Conservation (phyloP, 2,797 vertebrate genomes). For the Tapera naevia region DNA sequence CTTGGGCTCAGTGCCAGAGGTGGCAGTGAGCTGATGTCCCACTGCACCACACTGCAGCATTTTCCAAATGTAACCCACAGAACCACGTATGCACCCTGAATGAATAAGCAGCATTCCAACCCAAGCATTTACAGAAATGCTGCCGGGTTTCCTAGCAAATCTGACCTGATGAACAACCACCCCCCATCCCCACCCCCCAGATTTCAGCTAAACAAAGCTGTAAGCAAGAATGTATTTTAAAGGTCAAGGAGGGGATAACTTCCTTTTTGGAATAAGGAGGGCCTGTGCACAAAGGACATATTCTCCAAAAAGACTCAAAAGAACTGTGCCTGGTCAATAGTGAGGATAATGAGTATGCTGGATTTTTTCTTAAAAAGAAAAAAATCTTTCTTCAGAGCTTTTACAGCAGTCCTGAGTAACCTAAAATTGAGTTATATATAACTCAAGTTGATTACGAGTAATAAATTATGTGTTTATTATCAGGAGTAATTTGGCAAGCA, state of each 20-base stretch:
- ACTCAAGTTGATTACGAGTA: neutral
- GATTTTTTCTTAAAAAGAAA: neutral
- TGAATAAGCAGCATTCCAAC: neutral
- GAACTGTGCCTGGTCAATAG: neutral
- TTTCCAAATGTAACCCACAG: conserved; percentile 1
- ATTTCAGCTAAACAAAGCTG: neutral
- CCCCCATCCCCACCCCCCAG: no score
- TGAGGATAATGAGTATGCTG: neutral
- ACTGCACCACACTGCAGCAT: conserved; percentile 63
- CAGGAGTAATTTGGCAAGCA: neutral
- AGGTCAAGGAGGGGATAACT: neutral
- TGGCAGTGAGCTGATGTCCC: conserved; percentile 36
- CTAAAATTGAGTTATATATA: neutral
- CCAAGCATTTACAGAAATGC: neutral
- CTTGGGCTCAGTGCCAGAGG: conserved; percentile 39
- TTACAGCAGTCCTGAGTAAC: neutral
- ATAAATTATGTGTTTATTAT: neutral
- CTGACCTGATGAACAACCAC: neutral
- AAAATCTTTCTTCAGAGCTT: neutral
- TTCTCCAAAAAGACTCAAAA: neutral
- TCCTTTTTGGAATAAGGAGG: neutral
- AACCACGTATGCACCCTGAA: neutral
- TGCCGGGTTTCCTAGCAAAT: neutral
- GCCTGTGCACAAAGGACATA: neutral
- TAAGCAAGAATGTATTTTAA: neutral